Evolutionary conservation across 2,797 vertebrate genomes (phyloP), one percentile per base, ranked within the genome.

Genomic region (Oreortyx pictus): DNA sequence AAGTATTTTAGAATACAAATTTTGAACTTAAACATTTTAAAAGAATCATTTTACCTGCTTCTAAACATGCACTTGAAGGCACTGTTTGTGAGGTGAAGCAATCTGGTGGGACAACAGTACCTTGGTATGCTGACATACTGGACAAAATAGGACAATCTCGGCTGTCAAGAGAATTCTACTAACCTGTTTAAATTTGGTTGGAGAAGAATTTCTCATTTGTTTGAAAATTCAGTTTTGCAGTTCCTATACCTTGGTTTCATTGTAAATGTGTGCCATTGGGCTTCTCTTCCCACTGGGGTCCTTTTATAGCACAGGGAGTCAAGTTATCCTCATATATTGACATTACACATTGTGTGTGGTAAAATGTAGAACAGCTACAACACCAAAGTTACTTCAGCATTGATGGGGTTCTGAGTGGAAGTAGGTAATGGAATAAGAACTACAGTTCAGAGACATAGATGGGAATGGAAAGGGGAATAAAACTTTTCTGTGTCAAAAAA

Each of bases 241-340:
- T 25, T 78, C 5, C 23, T 66, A 15, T 49, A 61, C 27, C n/a
- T 82, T 76, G 15, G 19, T 68, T 86, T 78, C 1, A 0, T 59
- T 73, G 46, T 44, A 60, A 33, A 60, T 35, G 9, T 33, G 27
- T 46, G 43, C 57, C 9, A 24, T 19, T 23, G 54, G 11, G 5
- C 7, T 39, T 65, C 59, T 35, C 16, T 8, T 62, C 47, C 25
- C 81, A 13, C 5, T 49, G 47, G 44, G 14, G 24, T 67, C 22
- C n/a, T 70, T 4, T 66, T 35, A 33, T 54, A 20, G 19, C 16
- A 65, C 18, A 49, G 33, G 7, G 14, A 43, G 33, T 57, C 5
- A 0, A 84, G 31, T 2, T 2, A 41, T 56, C 10, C 20, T 71
- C 1, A 0, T 35, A 25, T 41, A 41, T 14, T 67, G 52, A n/a